Evolutionary conservation across 2,113 vertebrate genomes (phyloP).

Genomic region (Todiramphus chloris): DNA sequence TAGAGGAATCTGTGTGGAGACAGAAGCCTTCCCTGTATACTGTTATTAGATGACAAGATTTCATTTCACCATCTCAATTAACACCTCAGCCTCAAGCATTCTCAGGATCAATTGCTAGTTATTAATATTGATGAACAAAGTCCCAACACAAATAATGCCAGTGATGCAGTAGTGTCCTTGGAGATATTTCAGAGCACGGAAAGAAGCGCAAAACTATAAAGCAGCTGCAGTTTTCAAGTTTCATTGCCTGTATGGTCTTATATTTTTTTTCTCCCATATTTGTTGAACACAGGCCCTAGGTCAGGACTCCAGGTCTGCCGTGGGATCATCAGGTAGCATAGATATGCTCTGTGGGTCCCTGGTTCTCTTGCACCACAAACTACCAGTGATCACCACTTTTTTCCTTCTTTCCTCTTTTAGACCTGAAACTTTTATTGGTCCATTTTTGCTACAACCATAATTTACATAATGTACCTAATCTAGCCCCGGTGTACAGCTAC

Average conservation of each 20-base stretch:
- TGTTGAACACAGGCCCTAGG: not conserved
- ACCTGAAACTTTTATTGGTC: not conserved
- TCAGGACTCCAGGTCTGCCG: not conserved
- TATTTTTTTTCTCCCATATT: not conserved
- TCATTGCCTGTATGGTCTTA: not conserved
- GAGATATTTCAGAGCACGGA: not conserved
- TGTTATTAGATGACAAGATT: not conserved
- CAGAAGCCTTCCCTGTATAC: not conserved
- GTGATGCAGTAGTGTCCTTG: not conserved
- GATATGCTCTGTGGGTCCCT: not conserved
- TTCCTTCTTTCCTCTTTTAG: not conserved
- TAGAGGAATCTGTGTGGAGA: not conserved
- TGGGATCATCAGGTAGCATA: not conserved
- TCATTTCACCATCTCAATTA: not conserved
- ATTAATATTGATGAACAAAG: not conserved
- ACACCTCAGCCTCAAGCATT: not conserved
- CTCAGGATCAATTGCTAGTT: not conserved
- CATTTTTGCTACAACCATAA: not conserved
- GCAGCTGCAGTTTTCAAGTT: not conserved
- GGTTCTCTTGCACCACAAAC: not conserved
- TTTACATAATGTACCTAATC: not conserved
- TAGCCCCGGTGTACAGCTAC: not conserved
- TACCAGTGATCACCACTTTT: not conserved
- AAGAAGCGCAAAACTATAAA: not conserved
- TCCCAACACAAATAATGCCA: not conserved